Conservation (phyloP, 2,888 invertebrate genomes). For the Meloe dianella region DNA sequence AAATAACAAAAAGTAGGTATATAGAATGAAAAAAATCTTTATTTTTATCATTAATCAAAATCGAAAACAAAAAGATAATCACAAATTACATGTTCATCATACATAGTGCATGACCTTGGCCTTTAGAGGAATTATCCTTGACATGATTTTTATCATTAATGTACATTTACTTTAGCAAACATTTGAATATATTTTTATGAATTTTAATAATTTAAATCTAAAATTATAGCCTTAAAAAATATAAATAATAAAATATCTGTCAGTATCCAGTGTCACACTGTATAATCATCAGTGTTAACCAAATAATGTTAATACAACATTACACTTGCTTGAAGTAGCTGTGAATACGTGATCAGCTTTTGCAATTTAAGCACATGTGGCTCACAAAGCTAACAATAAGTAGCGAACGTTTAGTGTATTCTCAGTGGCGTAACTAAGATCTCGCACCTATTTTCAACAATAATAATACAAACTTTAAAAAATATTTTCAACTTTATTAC, state of each 20-base stretch:
- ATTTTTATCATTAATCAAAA: not conserved
- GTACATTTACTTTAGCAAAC: not conserved
- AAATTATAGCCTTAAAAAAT: not conserved
- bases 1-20: too few relatives aligned
- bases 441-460: not conserved
- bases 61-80: not conserved
- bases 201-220: not conserved
- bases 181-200: not conserved
- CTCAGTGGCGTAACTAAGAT: not conserved
- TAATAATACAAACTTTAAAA: not conserved
- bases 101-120: not conserved
- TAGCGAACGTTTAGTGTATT: not conserved
- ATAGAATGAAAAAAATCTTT: not conserved
- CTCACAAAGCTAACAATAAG: constrained; percentile 3
- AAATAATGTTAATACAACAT: too few relatives aligned
- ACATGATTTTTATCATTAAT: constrained; percentile 3
- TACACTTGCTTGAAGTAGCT: constrained; percentile 8
- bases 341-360: constrained; percentile 15
- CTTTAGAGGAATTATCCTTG: not conserved
- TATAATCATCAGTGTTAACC: not conserved
- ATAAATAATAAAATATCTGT: not conserved
- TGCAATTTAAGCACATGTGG: constrained; percentile 13
- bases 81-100: not conserved
- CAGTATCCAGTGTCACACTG: not conserved
- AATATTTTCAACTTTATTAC: not conserved